phyloP scores from a whole-genome alignment of 1,140 invertebrate genomes.

The Caligus rogercresseyi region DNA sequence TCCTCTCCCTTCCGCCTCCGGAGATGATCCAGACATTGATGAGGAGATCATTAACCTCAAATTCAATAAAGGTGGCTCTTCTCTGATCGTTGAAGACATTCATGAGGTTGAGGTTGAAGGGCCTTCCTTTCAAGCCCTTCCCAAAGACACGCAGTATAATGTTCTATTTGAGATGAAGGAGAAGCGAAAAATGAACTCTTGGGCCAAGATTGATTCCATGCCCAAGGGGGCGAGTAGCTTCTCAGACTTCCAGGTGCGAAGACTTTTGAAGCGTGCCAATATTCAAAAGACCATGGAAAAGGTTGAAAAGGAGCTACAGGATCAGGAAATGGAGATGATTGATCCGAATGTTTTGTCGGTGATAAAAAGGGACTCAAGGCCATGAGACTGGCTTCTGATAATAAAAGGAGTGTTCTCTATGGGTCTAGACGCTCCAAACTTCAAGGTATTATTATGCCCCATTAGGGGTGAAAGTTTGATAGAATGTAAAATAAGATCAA shows the following conservation, averaged over 20 bases:
- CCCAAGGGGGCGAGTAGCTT: slow-evolving; percentile 30
- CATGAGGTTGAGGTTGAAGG: slow-evolving; percentile 59
- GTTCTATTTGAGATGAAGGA: slow-evolving; percentile 78
- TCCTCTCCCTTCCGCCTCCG: slow-evolving; percentile 26
- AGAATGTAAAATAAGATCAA: too few relatives aligned
- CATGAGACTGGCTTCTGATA: not conserved
- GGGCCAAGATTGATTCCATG: slow-evolving; percentile 60
- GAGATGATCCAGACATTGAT: slow-evolving; percentile 19
- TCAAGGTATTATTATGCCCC: too few relatives aligned
- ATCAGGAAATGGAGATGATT: not conserved
- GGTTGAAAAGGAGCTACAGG: not conserved
- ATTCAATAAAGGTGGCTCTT: slow-evolving; percentile 6
- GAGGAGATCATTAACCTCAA: slow-evolving; percentile 17
- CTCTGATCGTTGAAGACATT: slow-evolving; percentile 34
- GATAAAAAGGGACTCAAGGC: not conserved
- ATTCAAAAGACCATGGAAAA: slow-evolving; percentile 13
- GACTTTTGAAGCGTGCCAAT: not conserved
- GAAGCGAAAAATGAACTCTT: slow-evolving; percentile 70
- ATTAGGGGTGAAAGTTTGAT: too few relatives aligned
- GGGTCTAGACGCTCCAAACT: not conserved
- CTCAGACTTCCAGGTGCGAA: slow-evolving; percentile 11
- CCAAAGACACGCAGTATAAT: slow-evolving; percentile 74
- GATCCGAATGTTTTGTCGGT: slow-evolving; percentile 10
- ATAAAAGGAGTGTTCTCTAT: not conserved
- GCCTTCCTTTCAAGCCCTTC: slow-evolving; percentile 55